These are phyloP conservation scores for Tragelaphus buxtoni DNA, from an alignment of 2,113 vertebrate genomes.

Conservation along the genomic window DNA sequence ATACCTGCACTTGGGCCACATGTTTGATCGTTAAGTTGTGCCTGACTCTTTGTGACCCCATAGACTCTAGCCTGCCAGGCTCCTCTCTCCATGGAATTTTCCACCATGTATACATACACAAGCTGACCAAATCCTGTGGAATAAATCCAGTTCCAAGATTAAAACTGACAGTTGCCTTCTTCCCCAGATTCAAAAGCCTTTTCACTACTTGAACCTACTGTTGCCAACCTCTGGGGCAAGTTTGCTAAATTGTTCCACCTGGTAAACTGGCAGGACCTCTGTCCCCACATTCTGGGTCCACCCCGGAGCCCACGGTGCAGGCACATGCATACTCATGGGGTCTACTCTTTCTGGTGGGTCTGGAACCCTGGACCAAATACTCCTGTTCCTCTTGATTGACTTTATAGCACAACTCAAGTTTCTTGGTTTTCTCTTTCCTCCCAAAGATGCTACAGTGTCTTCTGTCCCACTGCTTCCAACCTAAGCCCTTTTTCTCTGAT, in stretches of 20 bases:
- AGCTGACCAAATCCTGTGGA: background rate
- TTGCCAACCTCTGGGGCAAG: background rate
- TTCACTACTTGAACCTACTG: background rate
- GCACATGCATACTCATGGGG: fast-evolving
- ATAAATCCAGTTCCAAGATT: background rate
- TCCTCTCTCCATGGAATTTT: background rate
- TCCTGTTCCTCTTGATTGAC: background rate
- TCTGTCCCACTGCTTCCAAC: conserved; percentile 36
- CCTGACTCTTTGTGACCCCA: fast-evolving
- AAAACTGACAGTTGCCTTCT: background rate
- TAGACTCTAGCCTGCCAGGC: background rate
- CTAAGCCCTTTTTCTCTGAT: background rate
- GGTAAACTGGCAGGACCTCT: background rate
- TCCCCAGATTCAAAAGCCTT: background rate
- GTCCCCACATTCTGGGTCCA: background rate
- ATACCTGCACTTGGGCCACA: too few species aligned
- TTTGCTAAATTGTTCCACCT: background rate
- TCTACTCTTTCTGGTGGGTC: background rate
- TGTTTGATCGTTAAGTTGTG: background rate
- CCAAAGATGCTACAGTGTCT: background rate
- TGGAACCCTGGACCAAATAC: background rate
- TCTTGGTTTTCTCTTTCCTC: background rate
- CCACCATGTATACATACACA: background rate
- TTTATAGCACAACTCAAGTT: background rate
- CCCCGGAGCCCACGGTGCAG: fast-evolving